Conservation (phyloP, 92 coral and sea anemone species). For the Porites lobata region DNA sequence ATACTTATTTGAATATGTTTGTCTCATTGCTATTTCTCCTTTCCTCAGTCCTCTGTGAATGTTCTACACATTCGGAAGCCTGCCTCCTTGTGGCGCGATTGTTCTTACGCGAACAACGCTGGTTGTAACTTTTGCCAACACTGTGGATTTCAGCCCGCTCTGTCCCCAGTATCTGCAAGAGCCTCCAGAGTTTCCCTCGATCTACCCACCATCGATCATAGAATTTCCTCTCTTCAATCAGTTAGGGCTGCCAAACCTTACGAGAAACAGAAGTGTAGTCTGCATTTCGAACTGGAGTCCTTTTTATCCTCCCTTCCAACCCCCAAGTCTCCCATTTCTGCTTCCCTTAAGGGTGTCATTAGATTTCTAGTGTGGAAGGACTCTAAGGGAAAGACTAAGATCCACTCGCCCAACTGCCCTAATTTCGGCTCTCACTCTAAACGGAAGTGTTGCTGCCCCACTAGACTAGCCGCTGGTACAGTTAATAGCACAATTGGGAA, state of each 20-base stretch:
- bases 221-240: conserved; percentile 7
- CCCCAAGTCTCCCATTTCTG: conserved; percentile 22
- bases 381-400: conserved; percentile 19
- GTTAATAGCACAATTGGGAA: conserved; percentile 31
- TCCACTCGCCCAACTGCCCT: conserved; percentile 18
- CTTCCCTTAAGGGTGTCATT: conserved; percentile 14
- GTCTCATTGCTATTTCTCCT: not conserved
- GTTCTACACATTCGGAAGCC: conserved; percentile 53
- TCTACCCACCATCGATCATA: conserved; percentile 12
- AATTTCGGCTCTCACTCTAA: conserved; percentile 17
- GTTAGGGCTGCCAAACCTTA: conserved; percentile 17
- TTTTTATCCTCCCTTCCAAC: conserved; percentile 32
- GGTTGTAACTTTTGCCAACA: conserved; percentile 27
- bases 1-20: too few relatives aligned
- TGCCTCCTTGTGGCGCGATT: conserved; percentile 40
- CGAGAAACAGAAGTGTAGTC: not conserved
- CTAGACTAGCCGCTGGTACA: conserved; percentile 21
- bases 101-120: conserved; percentile 35
- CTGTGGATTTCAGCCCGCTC: conserved; percentile 24
- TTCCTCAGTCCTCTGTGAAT: not conserved
- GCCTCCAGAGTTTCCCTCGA: conserved; percentile 4
- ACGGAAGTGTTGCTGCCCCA: conserved; percentile 16
- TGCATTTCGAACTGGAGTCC: not conserved
- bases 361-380: conserved; percentile 53
- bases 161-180: not conserved